phyloP scores from a whole-genome alignment of 2,797 vertebrate genomes.

The Enteromius radiatus region DNA sequence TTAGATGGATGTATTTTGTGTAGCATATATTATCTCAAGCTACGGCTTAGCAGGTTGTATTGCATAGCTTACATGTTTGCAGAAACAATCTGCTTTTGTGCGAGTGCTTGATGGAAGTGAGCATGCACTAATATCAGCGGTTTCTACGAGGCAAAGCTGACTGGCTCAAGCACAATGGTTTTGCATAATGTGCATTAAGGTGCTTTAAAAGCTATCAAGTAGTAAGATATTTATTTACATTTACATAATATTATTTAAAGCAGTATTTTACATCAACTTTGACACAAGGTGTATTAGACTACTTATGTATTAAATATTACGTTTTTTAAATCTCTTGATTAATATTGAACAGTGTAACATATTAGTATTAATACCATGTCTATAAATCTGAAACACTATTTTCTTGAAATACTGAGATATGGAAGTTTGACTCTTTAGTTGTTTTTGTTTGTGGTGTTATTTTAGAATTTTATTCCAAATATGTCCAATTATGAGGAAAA shows the following conservation, averaged over 20 bases:
- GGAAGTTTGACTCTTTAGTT: background rate
- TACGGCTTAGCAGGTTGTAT: slow-evolving; percentile 36
- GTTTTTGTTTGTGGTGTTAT: background rate
- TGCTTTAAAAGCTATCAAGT: slow-evolving; percentile 46
- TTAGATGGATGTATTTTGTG: slow-evolving; percentile 25
- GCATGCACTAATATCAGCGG: slow-evolving; percentile 42
- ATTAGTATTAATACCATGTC: background rate
- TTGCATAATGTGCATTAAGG: slow-evolving; percentile 52
- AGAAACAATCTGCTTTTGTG: slow-evolving; percentile 39
- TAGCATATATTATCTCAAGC: slow-evolving; percentile 11
- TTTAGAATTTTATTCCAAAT: background rate
- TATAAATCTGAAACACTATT: slow-evolving; percentile 18
- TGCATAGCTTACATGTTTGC: slow-evolving; percentile 53
- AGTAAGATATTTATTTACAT: slow-evolving; percentile 49
- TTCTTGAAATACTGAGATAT: background rate
- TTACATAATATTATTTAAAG: slow-evolving; percentile 20
- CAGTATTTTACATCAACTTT: slow-evolving; percentile 33
- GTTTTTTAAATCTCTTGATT: slow-evolving; percentile 4
- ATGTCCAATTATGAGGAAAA: slow-evolving; percentile 1
- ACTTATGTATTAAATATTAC: slow-evolving; percentile 22
- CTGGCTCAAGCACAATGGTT: slow-evolving; percentile 36
- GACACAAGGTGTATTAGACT: slow-evolving; percentile 13
- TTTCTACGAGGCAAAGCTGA: slow-evolving; percentile 42
- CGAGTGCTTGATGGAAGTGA: slow-evolving; percentile 39
- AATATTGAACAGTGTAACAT: background rate